Conservation (phyloP, 2,113 vertebrate genomes). For the Alligator mississippiensis region DNA sequence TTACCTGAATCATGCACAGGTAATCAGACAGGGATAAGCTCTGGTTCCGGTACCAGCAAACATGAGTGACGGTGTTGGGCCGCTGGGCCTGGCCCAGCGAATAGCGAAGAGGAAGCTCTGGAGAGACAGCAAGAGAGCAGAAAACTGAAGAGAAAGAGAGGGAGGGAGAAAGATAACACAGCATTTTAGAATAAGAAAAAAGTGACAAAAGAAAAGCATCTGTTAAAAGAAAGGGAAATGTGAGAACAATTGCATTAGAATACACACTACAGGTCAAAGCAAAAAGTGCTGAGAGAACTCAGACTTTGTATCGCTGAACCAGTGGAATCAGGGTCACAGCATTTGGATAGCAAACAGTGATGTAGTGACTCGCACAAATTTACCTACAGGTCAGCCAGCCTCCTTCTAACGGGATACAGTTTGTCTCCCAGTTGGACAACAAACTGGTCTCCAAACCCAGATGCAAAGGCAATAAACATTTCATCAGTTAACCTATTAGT, state of each 20-base stretch:
- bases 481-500: not conserved
- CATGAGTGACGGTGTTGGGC: conserved; percentile 94
- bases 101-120: conserved; percentile 91
- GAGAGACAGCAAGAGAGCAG: conserved; percentile 86
- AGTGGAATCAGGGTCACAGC: not conserved
- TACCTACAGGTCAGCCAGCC: not conserved
- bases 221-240: conserved; percentile 55
- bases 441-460: not conserved
- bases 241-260: conserved; percentile 31
- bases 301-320: not conserved
- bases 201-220: conserved; percentile 19
- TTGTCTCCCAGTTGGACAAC: not conserved
- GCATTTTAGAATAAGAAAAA: conserved; percentile 38
- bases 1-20: conserved; percentile 95
- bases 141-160: conserved; percentile 80
- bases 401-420: not conserved
- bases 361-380: not conserved
- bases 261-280: not conserved
- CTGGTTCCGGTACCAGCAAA: conserved; percentile 96
- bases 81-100: conserved; percentile 91
- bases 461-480: accelerated
- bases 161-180: conserved; percentile 50
- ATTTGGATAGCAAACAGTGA: not conserved
- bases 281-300: not conserved
- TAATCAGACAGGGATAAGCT: conserved; percentile 93